A percentile compares a stretch with the other conserved stretches of the same genome.
phyloP scores from a whole-genome alignment of 1,140 invertebrate genomes.

The Aradophagus sp. region DNA sequence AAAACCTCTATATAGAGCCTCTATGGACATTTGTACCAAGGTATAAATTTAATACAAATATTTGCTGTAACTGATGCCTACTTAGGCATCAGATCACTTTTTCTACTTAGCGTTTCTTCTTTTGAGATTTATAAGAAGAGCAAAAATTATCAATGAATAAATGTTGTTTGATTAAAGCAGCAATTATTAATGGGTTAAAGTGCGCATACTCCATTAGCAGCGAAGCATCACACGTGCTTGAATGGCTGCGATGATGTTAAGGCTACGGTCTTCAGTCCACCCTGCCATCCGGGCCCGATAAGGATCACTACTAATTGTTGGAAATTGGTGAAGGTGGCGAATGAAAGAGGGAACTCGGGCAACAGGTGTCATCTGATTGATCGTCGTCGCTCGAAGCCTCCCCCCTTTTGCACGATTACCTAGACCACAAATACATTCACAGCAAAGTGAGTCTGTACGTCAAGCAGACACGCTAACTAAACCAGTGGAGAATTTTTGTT shows the following conservation, averaged over 20 bases:
- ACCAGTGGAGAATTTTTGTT: constrained; percentile 38
- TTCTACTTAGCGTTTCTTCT: too few species aligned
- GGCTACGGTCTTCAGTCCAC: constrained; percentile 43
- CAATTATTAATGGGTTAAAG: too few species aligned
- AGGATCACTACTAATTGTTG: constrained; percentile 73
- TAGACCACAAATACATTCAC: constrained; percentile 72
- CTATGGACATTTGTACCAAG: too few species aligned
- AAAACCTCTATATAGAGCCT: too few species aligned
- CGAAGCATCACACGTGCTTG: constrained; percentile 13
- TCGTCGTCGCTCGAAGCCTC: constrained; percentile 67
- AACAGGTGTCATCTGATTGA: constrained; percentile 76
- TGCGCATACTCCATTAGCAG: too few species aligned
- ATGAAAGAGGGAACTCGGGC: constrained; percentile 69
- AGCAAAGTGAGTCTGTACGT: constrained; percentile 67
- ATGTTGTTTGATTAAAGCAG: too few species aligned
- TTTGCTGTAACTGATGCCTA: too few species aligned
- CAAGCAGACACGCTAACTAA: constrained; percentile 63
- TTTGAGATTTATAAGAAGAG: too few species aligned
- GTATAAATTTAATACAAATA: too few species aligned
- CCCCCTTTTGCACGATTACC: constrained; percentile 66
- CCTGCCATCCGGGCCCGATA: constrained; percentile 65
- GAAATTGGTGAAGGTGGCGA: constrained; percentile 71
- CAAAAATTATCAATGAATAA: too few species aligned
- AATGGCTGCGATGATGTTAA: constrained; percentile 18
- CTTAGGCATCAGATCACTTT: too few species aligned